These are phyloP conservation scores for Uropetala carovei DNA, from an alignment of 2,888 invertebrate genomes.

Conservation along the genomic window DNA sequence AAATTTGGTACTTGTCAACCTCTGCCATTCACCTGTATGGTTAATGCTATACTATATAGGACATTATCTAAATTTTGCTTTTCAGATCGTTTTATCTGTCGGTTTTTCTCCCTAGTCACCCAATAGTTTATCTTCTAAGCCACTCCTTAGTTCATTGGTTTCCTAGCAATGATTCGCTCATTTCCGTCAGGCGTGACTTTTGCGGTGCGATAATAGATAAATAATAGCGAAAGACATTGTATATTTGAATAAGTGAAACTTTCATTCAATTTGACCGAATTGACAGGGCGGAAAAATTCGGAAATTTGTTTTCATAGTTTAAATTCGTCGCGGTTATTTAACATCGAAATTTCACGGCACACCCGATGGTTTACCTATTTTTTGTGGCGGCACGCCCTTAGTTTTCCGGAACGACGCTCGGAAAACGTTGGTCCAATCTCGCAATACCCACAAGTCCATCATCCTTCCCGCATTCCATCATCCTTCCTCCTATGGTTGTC, in stretches of 20 bases:
- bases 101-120: no score
- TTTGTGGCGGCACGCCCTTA: not conserved
- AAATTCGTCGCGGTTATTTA: not conserved
- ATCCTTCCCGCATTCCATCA: not conserved
- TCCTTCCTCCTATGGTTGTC: not conserved
- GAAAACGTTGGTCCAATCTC: no score
- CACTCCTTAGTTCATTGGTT: no score
- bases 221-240: not conserved
- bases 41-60: no score
- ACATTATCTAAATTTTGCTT: no score
- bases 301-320: not conserved
- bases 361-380: not conserved
- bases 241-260: not conserved
- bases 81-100: no score
- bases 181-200: no score
- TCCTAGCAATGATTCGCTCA: no score
- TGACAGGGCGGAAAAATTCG: not conserved
- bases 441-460: not conserved
- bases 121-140: no score
- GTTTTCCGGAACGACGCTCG: not conserved
- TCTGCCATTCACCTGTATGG: no score
- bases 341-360: constrained; percentile 28
- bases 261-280: not conserved
- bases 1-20: no score
- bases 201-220: no score